These are phyloP conservation scores for Boloria selene DNA, from an alignment of 2,888 invertebrate genomes.

Conservation along the genomic window DNA sequence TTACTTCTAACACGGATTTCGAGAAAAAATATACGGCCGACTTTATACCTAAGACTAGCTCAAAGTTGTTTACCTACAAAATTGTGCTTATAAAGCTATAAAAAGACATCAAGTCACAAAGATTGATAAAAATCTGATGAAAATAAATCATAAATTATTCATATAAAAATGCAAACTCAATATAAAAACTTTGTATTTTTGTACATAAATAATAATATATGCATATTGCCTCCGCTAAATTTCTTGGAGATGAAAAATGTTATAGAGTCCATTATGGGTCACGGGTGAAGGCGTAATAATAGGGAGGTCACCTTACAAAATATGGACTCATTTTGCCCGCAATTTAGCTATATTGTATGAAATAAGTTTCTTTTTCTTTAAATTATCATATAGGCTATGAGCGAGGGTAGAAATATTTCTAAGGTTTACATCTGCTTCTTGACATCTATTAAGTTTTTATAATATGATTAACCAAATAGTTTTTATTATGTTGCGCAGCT, in stretches of 20 bases:
- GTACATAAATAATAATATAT: slow-evolving; percentile 55
- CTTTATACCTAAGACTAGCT: no score
- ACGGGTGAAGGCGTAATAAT: slow-evolving; percentile 47
- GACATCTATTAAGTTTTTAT: no score
- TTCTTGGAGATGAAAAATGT: slow-evolving; percentile 58
- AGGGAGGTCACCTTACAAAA: slow-evolving; percentile 58
- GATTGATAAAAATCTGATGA: no score
- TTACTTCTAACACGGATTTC: no score
- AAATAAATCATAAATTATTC: not conserved
- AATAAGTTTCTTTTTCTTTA: slow-evolving; percentile 20
- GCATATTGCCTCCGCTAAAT: slow-evolving; percentile 55
- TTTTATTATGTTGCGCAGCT: no score
- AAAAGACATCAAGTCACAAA: no score
- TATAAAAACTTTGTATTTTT: not conserved
- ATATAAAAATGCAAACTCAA: not conserved
- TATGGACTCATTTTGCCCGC: slow-evolving; percentile 45
- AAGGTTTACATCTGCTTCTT: no score
- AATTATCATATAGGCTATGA: slow-evolving; percentile 13
- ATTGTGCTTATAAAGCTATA: no score
- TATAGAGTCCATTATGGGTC: slow-evolving; percentile 51
- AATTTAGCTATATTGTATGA: slow-evolving; percentile 28
- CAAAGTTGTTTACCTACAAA: no score
- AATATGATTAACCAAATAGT: no score
- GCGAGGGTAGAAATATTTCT: no score
- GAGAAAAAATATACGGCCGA: no score